Percentiles rank a stretch among this genome's conserved stretches.
Conservation (phyloP, 2,888 invertebrate species). For the Scrobipalpa costella region DNA sequence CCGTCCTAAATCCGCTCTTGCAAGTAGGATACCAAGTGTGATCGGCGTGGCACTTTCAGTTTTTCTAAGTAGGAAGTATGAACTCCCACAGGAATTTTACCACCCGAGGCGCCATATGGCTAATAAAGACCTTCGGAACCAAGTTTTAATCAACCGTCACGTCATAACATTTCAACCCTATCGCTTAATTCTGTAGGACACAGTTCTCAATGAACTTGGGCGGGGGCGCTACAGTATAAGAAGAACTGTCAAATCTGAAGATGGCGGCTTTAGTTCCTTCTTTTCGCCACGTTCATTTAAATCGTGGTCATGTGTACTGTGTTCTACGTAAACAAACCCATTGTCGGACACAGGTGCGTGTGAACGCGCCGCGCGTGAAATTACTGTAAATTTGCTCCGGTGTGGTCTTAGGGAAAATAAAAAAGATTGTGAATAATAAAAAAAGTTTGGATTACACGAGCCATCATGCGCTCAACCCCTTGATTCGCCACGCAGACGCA, state of each 20-base stretch:
- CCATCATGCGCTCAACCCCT: conserved; percentile 76
- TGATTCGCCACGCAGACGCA: conserved; percentile 70
- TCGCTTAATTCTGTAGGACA: too few relatives aligned
- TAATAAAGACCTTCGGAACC: conserved; percentile 20
- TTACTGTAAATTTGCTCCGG: conserved; percentile 74
- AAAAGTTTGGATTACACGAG: conserved; percentile 71
- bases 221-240: too few relatives aligned
- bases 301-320: too few relatives aligned
- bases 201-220: too few relatives aligned
- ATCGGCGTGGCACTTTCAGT: neutral
- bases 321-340: conserved; percentile 57
- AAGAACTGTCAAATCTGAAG: too few relatives aligned
- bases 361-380: conserved; percentile 75
- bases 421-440: conserved; percentile 40
- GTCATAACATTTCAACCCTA: conserved; percentile 30
- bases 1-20: too few relatives aligned
- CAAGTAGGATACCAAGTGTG: too few relatives aligned
- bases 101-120: conserved; percentile 22
- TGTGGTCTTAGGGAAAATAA: conserved; percentile 64
- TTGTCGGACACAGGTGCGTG: conserved; percentile 67
- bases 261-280: too few relatives aligned
- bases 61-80: neutral
- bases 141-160: conserved; percentile 23
- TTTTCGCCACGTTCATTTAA: too few relatives aligned
- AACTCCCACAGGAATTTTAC: conserved; percentile 6